Percentiles rank a stretch among this genome's conserved stretches.
phyloP scores from a whole-genome alignment of 2,113 vertebrate species.

The Formicarius rufipectus region DNA sequence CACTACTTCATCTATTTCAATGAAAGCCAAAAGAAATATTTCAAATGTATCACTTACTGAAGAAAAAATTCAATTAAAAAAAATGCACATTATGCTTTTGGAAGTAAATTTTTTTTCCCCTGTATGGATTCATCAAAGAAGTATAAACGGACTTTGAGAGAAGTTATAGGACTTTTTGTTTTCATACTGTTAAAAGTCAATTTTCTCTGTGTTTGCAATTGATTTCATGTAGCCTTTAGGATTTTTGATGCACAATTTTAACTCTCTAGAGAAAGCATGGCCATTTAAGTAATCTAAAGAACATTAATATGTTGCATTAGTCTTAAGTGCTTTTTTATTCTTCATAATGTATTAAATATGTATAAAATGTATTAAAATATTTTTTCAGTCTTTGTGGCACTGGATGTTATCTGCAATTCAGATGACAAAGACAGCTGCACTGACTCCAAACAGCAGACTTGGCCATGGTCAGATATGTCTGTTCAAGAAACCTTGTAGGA shows the following conservation, averaged over 20 bases:
- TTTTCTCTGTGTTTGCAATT: constrained; percentile 32
- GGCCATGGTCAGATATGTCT: background rate
- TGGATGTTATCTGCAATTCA: background rate
- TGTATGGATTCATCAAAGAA: constrained; percentile 63
- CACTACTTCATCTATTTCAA: constrained; percentile 71
- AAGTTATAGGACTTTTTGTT: constrained; percentile 7
- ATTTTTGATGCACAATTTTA: constrained; percentile 18
- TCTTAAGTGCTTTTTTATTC: background rate
- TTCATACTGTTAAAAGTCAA: constrained; percentile 56
- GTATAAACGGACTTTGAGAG: constrained; percentile 36
- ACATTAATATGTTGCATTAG: background rate
- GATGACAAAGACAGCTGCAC: background rate
- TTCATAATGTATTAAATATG: background rate
- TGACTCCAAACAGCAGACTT: background rate
- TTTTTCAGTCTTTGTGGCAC: background rate
- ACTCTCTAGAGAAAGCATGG: background rate
- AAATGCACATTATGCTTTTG: constrained; percentile 23
- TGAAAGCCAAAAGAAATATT: constrained; percentile 72
- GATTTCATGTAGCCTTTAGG: constrained; percentile 45
- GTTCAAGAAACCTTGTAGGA: background rate
- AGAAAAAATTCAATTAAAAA: background rate
- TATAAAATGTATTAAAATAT: background rate
- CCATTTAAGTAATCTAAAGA: constrained; percentile 31
- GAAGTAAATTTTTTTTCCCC: constrained; percentile 66
- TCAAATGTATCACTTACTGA: constrained; percentile 68